Conservation (phyloP, 1,140 invertebrate species). For the Rhizoglyphus robini region DNA sequence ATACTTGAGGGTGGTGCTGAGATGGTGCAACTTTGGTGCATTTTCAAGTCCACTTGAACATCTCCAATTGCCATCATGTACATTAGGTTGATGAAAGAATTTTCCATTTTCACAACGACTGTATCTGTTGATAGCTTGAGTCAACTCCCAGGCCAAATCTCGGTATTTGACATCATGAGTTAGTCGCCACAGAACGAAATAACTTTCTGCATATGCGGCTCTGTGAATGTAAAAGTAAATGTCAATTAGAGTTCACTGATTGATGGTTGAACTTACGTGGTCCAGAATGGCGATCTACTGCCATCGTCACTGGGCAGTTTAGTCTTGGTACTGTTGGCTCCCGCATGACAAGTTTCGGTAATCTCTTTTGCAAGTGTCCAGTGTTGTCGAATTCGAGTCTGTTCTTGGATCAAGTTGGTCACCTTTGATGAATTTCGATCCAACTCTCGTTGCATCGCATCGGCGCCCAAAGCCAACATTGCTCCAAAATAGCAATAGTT, state of each 20-base stretch:
- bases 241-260: too few species aligned
- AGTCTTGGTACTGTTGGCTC: conserved; percentile 68
- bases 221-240: conserved; percentile 57
- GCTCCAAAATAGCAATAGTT: conserved; percentile 91
- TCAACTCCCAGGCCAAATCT: conserved; percentile 95
- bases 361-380: conserved; percentile 47
- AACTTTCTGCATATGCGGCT: conserved; percentile 92
- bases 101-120: conserved; percentile 76
- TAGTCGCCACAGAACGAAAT: conserved; percentile 88
- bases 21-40: too few species aligned
- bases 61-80: too few species aligned
- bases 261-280: too few species aligned
- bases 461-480: conserved; percentile 82
- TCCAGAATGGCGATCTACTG: conserved; percentile 71
- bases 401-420: too few species aligned
- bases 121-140: conserved; percentile 81
- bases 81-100: too few species aligned
- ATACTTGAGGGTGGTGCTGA: too few species aligned
- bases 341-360: conserved; percentile 92
- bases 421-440: too few species aligned
- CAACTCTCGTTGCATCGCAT: too few species aligned
- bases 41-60: too few species aligned
- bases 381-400: not conserved
- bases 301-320: conserved; percentile 82
- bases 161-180: conserved; percentile 91